Percentiles rank a stretch among this genome's conserved stretches.
Conservation (phyloP, 2,113 vertebrate genomes). For the Cromileptes altivelis region DNA sequence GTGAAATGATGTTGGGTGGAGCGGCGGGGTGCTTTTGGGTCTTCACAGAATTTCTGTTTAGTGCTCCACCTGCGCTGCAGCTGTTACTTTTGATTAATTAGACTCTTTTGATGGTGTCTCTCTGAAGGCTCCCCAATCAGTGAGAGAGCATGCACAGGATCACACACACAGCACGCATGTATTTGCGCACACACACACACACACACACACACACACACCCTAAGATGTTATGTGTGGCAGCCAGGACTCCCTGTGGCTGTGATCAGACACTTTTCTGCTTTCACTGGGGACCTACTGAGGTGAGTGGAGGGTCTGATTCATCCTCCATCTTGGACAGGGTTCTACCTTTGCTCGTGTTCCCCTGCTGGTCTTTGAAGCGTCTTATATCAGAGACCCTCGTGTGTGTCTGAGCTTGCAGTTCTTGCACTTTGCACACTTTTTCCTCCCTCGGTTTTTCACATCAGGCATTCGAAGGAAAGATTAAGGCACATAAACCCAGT, state of each 20-base stretch:
- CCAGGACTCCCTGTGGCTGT: constrained; percentile 40
- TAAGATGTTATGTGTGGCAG: background rate
- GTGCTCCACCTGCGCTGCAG: constrained; percentile 19
- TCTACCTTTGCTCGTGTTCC: constrained; percentile 27
- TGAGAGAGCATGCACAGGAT: constrained; percentile 26
- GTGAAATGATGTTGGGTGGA: background rate
- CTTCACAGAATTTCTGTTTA: constrained; percentile 16
- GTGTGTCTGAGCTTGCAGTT: constrained; percentile 40
- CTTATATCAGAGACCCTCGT: constrained; percentile 43
- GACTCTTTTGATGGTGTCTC: constrained; percentile 52
- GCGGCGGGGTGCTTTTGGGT: background rate
- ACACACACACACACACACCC: background rate
- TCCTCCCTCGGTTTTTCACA: background rate
- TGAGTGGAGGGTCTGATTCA: constrained; percentile 45
- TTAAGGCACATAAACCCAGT: constrained; percentile 32
- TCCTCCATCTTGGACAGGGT: constrained; percentile 39
- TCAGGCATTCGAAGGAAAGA: constrained; percentile 37
- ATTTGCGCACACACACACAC: background rate
- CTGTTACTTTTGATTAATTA: constrained; percentile 65
- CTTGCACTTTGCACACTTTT: constrained; percentile 19
- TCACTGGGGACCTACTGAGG: constrained; percentile 22
- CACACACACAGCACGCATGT: constrained; percentile 9
- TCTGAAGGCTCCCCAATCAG: constrained; percentile 31
- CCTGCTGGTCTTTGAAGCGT: constrained; percentile 56
- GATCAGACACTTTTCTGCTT: constrained; percentile 59